A percentile compares a stretch with the other conserved stretches of the same genome.
Conservation (phyloP, 2,888 invertebrate species). For the Pegoplata infirma region DNA sequence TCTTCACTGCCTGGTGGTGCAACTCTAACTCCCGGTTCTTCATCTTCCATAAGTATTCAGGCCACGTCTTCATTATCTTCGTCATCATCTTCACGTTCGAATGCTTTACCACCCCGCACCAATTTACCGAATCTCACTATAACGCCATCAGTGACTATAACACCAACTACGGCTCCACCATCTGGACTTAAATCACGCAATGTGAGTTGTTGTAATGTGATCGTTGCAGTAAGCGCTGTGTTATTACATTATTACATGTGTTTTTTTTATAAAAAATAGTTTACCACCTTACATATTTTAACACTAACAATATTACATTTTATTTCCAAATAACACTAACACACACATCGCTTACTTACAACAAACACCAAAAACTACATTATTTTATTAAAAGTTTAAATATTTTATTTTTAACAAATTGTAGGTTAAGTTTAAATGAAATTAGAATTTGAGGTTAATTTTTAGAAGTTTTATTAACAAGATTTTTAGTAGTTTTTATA, state of each 20-base stretch:
- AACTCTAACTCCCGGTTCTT: slow-evolving; percentile 81
- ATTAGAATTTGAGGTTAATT: no score
- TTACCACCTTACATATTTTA: neutral
- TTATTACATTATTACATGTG: slow-evolving; percentile 54
- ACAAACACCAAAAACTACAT: slow-evolving; percentile 44
- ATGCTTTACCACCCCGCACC: slow-evolving; percentile 75
- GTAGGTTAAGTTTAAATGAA: slow-evolving; percentile 3
- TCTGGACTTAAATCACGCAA: slow-evolving; percentile 78
- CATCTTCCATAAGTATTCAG: slow-evolving; percentile 66
- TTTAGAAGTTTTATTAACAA: no score
- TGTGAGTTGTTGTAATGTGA: slow-evolving; percentile 79
- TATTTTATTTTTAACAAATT: neutral
- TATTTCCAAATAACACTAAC: slow-evolving; percentile 50
- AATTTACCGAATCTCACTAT: slow-evolving; percentile 79
- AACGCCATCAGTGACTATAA: slow-evolving; percentile 87
- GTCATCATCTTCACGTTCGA: slow-evolving; percentile 70
- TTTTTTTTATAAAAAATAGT: slow-evolving; percentile 6
- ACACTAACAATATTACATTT: neutral
- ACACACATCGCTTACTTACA: slow-evolving; percentile 70
- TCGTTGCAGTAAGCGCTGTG: slow-evolving; percentile 77
- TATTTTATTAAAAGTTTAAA: neutral
- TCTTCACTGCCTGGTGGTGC: slow-evolving; percentile 82
- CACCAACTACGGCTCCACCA: slow-evolving; percentile 85
- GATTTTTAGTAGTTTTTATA: no score
- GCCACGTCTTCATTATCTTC: slow-evolving; percentile 70